Evolutionary conservation across 2,888 invertebrate species (phyloP).

Genomic region (Chelonus formosanus): DNA sequence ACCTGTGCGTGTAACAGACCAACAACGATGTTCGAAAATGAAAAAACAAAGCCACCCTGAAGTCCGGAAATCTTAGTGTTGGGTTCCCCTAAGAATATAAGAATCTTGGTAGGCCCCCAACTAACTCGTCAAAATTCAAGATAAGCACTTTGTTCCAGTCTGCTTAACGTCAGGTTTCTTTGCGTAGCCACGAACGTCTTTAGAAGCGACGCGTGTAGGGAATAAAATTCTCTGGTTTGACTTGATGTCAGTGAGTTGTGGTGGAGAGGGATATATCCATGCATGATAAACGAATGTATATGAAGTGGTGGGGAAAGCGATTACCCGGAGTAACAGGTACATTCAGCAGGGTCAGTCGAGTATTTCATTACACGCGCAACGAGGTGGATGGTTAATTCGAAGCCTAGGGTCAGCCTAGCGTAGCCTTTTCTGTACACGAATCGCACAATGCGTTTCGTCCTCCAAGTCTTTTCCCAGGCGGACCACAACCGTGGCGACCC

Average conservation of each 20-base stretch:
- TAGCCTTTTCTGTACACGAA: slow-evolving; percentile 55
- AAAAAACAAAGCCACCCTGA: background rate
- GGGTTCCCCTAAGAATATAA: background rate
- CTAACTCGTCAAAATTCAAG: slow-evolving; percentile 21
- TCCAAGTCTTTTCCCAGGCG: slow-evolving; percentile 59
- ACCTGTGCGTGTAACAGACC: no score
- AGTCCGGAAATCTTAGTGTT: slow-evolving; percentile 3
- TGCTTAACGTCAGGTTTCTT: slow-evolving; percentile 23
- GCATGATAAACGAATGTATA: slow-evolving; percentile 15
- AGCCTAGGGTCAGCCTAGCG: slow-evolving; percentile 63
- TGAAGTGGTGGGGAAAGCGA: slow-evolving; percentile 42
- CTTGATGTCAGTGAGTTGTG: slow-evolving; percentile 19
- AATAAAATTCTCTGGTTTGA: background rate
- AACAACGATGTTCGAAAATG: no score
- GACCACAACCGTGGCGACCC: slow-evolving; percentile 64
- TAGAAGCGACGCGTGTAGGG: slow-evolving; percentile 1
- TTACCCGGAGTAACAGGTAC: slow-evolving; percentile 55
- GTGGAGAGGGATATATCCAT: slow-evolving; percentile 10
- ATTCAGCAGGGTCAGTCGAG: slow-evolving; percentile 45
- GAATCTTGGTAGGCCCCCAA: background rate
- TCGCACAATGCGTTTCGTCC: slow-evolving; percentile 54
- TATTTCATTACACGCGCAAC: slow-evolving; percentile 50
- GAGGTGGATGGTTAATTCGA: slow-evolving; percentile 52
- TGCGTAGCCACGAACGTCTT: slow-evolving; percentile 10
- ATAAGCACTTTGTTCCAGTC: slow-evolving; percentile 25